Evolutionary conservation across 2,888 invertebrate species (phyloP).

Genomic region (Coecobrya sp.): DNA sequence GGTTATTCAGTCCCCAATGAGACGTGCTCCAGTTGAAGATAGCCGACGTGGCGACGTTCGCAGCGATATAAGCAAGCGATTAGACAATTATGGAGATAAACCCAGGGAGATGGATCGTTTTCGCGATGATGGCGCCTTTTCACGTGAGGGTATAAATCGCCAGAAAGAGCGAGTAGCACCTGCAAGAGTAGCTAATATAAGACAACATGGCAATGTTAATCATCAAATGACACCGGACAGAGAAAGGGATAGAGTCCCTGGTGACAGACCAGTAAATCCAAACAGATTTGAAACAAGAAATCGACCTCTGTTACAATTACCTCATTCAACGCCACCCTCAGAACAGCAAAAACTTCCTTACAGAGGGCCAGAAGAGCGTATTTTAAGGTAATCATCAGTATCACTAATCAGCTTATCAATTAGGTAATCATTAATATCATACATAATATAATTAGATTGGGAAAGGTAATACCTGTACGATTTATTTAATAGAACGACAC

Average conservation of each 20-base stretch:
- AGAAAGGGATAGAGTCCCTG: constrained; percentile 62
- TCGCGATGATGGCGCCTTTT: constrained; percentile 73
- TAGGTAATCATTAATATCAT: too few relatives aligned
- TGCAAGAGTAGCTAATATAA: constrained; percentile 63
- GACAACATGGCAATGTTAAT: constrained; percentile 42
- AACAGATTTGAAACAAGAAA: constrained; percentile 59
- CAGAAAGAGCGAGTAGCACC: constrained; percentile 85
- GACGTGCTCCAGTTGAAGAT: constrained; percentile 83
- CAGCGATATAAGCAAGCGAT: constrained; percentile 50
- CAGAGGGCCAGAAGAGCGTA: constrained; percentile 61
- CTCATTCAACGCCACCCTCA: constrained; percentile 5
- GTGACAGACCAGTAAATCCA: constrained; percentile 57
- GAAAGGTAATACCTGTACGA: too few relatives aligned
- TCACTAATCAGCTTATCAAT: too few relatives aligned
- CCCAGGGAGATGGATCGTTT: constrained; percentile 77
- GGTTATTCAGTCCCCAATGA: constrained; percentile 81
- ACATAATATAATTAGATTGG: too few relatives aligned
- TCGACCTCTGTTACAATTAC: constrained; percentile 69
- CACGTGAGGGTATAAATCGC: constrained; percentile 65
- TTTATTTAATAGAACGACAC: constrained; percentile 24
- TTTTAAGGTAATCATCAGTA: constrained; percentile 58
- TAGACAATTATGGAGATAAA: constrained; percentile 69
- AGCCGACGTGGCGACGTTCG: constrained; percentile 66
- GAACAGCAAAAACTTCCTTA: constrained; percentile 60
- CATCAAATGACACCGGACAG: constrained; percentile 68